Evolutionary conservation across 2,797 vertebrate species (phyloP).

Genomic region (Austrolebias charrua): DNA sequence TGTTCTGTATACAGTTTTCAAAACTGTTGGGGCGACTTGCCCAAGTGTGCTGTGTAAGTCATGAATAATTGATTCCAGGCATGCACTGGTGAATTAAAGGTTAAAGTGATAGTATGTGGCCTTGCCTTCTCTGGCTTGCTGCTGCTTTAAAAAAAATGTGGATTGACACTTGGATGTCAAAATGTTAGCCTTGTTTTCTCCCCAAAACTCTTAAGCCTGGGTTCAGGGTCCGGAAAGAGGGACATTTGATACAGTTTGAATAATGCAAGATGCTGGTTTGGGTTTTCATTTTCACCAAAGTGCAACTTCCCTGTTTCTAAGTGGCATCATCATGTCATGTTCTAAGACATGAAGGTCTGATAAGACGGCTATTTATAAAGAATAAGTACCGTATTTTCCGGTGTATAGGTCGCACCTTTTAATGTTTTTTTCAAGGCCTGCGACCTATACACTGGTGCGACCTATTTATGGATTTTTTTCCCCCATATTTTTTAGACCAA

Average conservation of each 20-base stretch:
- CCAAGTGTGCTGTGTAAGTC: constrained; percentile 38
- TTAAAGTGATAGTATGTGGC: constrained; percentile 74
- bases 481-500: no score
- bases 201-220: constrained; percentile 46
- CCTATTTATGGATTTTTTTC: no score
- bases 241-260: constrained; percentile 65
- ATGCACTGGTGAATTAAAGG: constrained; percentile 68
- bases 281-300: constrained; percentile 43
- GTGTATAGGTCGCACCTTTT: no score
- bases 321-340: constrained; percentile 5
- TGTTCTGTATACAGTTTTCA: constrained; percentile 26
- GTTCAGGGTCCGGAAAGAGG: constrained; percentile 43
- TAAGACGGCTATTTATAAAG: background rate
- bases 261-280: constrained; percentile 59
- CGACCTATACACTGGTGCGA: no score
- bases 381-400: no score
- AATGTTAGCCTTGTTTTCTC: constrained; percentile 58
- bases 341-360: background rate
- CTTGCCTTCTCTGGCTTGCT: constrained; percentile 54
- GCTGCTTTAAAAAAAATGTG: constrained; percentile 75
- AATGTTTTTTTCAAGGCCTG: no score
- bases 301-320: constrained; percentile 28
- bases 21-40: constrained; percentile 23
- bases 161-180: constrained; percentile 64
- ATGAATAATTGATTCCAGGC: constrained; percentile 75